Evolutionary conservation across 2,113 vertebrate species (phyloP).

Genomic region (Orthonyx spaldingii): DNA sequence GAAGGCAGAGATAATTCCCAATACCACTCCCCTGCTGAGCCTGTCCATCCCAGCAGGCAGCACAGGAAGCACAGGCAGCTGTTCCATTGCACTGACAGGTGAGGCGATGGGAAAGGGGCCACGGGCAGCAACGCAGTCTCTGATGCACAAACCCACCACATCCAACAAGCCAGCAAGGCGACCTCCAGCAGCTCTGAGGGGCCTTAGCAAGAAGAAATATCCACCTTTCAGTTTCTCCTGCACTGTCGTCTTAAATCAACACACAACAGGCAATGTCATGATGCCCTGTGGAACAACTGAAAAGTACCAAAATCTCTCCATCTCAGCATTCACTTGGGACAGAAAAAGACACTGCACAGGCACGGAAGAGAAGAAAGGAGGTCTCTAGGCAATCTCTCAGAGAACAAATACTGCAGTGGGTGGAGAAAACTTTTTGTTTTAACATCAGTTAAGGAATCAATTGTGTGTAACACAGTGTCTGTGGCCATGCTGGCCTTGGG

Average conservation of each 20-base stretch:
- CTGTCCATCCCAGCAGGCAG: not conserved
- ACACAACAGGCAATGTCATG: not conserved
- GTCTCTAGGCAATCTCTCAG: not conserved
- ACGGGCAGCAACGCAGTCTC: not conserved
- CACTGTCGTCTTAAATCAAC: not conserved
- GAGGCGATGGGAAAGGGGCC: rapidly evolving
- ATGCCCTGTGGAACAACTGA: not conserved
- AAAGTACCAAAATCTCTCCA: not conserved
- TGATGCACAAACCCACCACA: rapidly evolving
- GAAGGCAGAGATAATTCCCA: not conserved
- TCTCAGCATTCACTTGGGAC: not conserved
- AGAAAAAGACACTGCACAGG: not conserved
- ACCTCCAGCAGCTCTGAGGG: rapidly evolving
- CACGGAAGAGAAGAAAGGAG: not conserved
- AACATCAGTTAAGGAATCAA: not conserved
- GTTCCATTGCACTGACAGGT: not conserved
- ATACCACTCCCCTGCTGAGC: not conserved
- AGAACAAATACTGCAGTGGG: not conserved
- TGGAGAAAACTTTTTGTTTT: not conserved
- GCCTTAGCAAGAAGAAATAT: not conserved
- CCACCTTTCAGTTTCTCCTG: not conserved
- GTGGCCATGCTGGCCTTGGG: not conserved
- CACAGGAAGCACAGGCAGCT: not conserved
- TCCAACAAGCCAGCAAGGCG: not conserved
- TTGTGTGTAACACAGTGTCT: not conserved